phyloP scores from a whole-genome alignment of 2,797 vertebrate genomes.

The Leuciscus waleckii region DNA sequence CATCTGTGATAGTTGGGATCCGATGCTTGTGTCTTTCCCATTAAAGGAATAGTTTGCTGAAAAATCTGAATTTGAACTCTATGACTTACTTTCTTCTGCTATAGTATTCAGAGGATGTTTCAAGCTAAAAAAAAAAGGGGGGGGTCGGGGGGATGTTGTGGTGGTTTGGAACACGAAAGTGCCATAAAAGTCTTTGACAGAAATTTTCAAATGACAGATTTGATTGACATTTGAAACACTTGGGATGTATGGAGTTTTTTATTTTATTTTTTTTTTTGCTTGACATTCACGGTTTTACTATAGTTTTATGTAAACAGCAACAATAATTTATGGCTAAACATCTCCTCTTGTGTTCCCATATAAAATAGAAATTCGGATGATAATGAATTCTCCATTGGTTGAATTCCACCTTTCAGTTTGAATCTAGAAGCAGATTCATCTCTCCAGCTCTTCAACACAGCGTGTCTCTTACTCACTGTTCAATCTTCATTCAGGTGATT shows the following conservation, averaged over 20 bases:
- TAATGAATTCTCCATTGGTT: neutral
- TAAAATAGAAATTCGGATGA: neutral
- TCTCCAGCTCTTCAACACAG: neutral
- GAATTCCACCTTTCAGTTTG: neutral
- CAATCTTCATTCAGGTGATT: conserved; percentile 16
- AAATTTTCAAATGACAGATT: neutral
- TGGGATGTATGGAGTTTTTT: neutral
- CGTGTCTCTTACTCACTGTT: neutral
- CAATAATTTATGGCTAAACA: neutral
- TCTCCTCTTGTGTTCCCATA: neutral
- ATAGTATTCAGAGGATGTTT: no score
- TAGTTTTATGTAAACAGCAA: neutral
- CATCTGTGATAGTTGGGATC: neutral
- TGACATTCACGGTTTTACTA: neutral
- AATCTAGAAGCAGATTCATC: neutral
- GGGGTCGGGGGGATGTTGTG: no score
- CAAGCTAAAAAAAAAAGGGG: neutral
- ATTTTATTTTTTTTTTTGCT: neutral
- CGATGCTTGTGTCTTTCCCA: neutral
- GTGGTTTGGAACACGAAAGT: neutral
- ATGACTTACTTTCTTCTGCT: neutral
- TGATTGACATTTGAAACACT: neutral
- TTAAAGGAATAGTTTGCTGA: neutral
- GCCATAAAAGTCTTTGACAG: neutral
- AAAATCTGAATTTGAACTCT: neutral